Evolutionary conservation across 2,113 vertebrate species (phyloP), one percentile per base, ranked within the genome.

Genomic region (Bubo scandiacus): DNA sequence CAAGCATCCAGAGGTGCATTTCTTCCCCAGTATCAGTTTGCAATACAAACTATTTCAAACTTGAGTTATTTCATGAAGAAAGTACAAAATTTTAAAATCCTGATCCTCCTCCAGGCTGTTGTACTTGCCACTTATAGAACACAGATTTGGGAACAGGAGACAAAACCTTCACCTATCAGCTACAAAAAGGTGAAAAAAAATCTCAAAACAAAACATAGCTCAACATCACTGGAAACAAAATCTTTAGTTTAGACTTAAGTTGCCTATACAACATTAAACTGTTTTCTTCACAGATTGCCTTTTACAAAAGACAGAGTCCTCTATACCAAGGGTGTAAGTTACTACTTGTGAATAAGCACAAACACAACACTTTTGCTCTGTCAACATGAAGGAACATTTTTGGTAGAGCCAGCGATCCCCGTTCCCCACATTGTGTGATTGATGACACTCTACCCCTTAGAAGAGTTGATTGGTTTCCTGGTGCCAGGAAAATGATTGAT

Each of bases 401-500:
- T 62, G 81, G 88, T 86, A 73, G 77, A 49, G 51, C 89, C 32
- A 54, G 85, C 18, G 1, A 93, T 71, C 93, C 95, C 93, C 27
- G 3, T 93, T 98, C 96, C 97, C 96, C 96, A 98, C 96, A 97
- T 94, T 27, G 95, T 18, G 95, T 98, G 98, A 98, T 96, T 98
- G 98, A 98, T 98, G 95, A 92, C 94, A 6, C 95, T 92, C 96
- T 97, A 61, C 91, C 59, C 90, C 96, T 96, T 97, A 98, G 97
- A 98, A 97, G 97, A 92, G 96, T 77, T 95, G 98, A 98, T 98
- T 98, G 97, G 97, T 97, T 98, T 98, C 98, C 98, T 98, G 97
- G 96, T 98, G 98, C 97, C 98, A 98, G 95, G 97, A 98, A 98
- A 98, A 98, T 98, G 98, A 98, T 98, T 98, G 98, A 98, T 98